These are phyloP conservation scores for Metalampra italica DNA, from an alignment of 2,888 invertebrate genomes.

Conservation along the genomic window DNA sequence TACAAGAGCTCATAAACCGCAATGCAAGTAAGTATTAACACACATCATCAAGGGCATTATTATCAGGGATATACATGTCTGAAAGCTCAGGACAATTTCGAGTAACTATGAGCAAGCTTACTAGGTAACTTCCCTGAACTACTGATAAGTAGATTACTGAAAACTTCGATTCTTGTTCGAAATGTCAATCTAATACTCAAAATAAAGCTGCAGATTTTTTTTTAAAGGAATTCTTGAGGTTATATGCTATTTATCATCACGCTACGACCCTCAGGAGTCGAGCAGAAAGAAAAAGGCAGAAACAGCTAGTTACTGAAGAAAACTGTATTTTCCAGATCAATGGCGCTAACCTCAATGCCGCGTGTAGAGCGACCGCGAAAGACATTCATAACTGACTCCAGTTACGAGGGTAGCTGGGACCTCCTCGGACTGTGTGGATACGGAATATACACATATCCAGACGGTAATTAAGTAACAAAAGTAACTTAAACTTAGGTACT, in stretches of 20 bases:
- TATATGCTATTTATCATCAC: too few relatives aligned
- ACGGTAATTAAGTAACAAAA: slow-evolving; percentile 18
- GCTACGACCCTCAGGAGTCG: too few relatives aligned
- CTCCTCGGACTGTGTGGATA: slow-evolving; percentile 59
- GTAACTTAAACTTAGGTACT: too few relatives aligned
- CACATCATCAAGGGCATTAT: too few relatives aligned
- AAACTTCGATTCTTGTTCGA: too few relatives aligned
- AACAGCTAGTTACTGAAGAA: background rate
- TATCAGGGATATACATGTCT: too few relatives aligned
- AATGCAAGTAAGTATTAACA: background rate
- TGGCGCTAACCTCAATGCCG: background rate
- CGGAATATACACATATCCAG: slow-evolving; percentile 66
- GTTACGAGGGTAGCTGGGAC: slow-evolving; percentile 65
- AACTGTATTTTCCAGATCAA: background rate
- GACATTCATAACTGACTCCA: slow-evolving; percentile 48
- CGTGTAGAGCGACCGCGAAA: slow-evolving; percentile 2
- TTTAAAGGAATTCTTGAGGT: too few relatives aligned
- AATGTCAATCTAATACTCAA: background rate
- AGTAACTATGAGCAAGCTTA: too few relatives aligned
- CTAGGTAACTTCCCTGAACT: background rate
- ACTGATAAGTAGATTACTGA: background rate
- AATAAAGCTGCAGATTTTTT: too few relatives aligned
- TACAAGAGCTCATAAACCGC: background rate
- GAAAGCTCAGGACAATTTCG: too few relatives aligned
- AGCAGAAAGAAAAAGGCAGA: too few relatives aligned